These are phyloP conservation scores for Subacronicta megacephala DNA, from an alignment of 2,888 invertebrate genomes.

Conservation along the genomic window DNA sequence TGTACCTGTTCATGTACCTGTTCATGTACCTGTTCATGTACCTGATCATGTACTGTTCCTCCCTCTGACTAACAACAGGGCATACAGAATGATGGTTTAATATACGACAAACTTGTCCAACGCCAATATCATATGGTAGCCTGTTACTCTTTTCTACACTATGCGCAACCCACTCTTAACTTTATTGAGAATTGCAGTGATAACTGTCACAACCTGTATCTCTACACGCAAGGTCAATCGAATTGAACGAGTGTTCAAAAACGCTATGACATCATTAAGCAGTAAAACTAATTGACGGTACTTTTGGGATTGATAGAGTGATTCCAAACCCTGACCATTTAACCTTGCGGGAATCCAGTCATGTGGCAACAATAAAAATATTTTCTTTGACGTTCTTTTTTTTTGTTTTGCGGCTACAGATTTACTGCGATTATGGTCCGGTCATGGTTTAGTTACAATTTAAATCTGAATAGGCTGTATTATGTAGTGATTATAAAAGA, in stretches of 20 bases:
- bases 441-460: too few relatives aligned
- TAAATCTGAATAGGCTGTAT: too few relatives aligned
- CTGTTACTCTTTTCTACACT: conserved; percentile 53
- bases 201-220: conserved; percentile 67
- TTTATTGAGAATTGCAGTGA: conserved; percentile 68
- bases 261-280: conserved; percentile 66
- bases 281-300: conserved; percentile 47
- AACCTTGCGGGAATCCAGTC: conserved; percentile 11
- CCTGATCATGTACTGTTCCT: too few relatives aligned
- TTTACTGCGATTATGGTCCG: too few relatives aligned
- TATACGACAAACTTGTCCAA: too few relatives aligned
- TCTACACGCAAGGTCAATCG: conserved; percentile 69
- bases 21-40: too few relatives aligned
- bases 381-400: conserved; percentile 7
- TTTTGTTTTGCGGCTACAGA: background rate
- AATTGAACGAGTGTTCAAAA: conserved; percentile 59
- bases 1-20: too few relatives aligned
- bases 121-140: too few relatives aligned
- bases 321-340: conserved; percentile 30
- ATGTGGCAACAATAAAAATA: conserved; percentile 29
- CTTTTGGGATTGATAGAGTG: conserved; percentile 36
- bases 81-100: too few relatives aligned
- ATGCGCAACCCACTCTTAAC: conserved; percentile 65
- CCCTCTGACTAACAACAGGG: too few relatives aligned
- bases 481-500: too few relatives aligned